phyloP scores from a whole-genome alignment of 2,113 vertebrate genomes.

The Plecturocebus donacophilus region DNA sequence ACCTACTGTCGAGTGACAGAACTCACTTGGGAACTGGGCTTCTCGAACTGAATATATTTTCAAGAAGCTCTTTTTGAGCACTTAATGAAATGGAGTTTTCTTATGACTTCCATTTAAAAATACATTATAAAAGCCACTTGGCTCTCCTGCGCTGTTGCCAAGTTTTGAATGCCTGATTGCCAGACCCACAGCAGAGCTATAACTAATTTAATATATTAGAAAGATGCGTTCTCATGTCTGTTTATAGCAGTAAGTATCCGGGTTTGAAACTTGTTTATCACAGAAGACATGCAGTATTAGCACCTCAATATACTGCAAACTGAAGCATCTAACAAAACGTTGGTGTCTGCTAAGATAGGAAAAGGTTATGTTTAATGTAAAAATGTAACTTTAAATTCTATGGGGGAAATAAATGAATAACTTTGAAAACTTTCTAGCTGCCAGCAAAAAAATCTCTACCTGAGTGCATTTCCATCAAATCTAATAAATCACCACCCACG shows the following conservation, averaged over 20 bases:
- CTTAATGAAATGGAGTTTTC: slow-evolving; percentile 78
- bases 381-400: not conserved
- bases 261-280: slow-evolving; percentile 20
- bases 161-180: slow-evolving; percentile 69
- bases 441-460: not conserved
- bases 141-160: slow-evolving; percentile 67
- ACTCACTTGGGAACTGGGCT: slow-evolving; percentile 52
- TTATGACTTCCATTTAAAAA: slow-evolving; percentile 82
- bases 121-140: slow-evolving; percentile 77
- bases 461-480: not conserved
- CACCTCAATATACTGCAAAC: rapidly evolving
- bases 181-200: slow-evolving; percentile 45
- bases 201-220: slow-evolving; percentile 63
- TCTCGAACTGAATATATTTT: slow-evolving; percentile 53
- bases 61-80: slow-evolving; percentile 62
- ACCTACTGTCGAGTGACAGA: slow-evolving; percentile 68
- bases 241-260: not conserved
- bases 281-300: not conserved
- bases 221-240: slow-evolving; percentile 49
- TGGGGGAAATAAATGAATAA: not conserved
- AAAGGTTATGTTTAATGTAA: not conserved
- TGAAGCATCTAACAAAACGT: not conserved
- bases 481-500: not conserved
- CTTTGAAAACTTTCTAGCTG: not conserved
- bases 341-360: not conserved